phyloP scores from a whole-genome alignment of 2,797 vertebrate species.

The Onychomys arenicola region DNA sequence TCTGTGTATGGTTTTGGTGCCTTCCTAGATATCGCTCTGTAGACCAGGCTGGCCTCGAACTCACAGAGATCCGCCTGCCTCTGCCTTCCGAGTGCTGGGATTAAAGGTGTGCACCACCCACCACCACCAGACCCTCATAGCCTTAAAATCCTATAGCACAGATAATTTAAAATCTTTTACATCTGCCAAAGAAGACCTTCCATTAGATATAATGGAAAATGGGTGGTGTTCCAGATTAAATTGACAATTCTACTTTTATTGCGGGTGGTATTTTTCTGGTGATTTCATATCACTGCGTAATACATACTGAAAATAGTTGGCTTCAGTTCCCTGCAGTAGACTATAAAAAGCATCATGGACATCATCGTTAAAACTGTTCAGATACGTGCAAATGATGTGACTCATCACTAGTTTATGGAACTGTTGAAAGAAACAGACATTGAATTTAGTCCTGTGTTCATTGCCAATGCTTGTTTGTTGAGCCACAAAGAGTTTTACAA shows the following conservation, averaged over 20 bases:
- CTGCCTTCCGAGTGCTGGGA: too few relatives aligned
- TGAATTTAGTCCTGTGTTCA: constrained; percentile 61
- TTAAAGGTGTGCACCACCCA: too few relatives aligned
- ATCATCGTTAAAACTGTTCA: constrained; percentile 42
- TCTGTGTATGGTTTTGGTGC: too few relatives aligned
- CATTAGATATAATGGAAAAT: constrained; percentile 47
- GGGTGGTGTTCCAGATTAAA: background rate
- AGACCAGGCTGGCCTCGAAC: too few relatives aligned
- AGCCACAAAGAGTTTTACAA: constrained; percentile 59
- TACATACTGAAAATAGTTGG: constrained; percentile 63
- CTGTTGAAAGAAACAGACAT: constrained; percentile 33
- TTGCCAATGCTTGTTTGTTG: constrained; percentile 44
- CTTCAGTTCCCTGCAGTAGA: constrained; percentile 51
- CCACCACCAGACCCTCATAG: too few relatives aligned
- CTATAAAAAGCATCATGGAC: background rate
- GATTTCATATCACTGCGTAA: constrained; percentile 55
- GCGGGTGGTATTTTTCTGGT: constrained; percentile 58
- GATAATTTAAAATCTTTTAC: constrained; percentile 27
- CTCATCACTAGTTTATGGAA: constrained; percentile 54
- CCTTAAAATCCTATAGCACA: constrained; percentile 28
- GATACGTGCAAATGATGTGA: constrained; percentile 53
- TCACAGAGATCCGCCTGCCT: too few relatives aligned
- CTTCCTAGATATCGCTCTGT: too few relatives aligned
- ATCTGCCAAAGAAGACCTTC: constrained; percentile 38
- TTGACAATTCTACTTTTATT: background rate